These are phyloP conservation scores for Slavum lentiscoides DNA, from an alignment of 2,888 invertebrate genomes.

Conservation along the genomic window DNA sequence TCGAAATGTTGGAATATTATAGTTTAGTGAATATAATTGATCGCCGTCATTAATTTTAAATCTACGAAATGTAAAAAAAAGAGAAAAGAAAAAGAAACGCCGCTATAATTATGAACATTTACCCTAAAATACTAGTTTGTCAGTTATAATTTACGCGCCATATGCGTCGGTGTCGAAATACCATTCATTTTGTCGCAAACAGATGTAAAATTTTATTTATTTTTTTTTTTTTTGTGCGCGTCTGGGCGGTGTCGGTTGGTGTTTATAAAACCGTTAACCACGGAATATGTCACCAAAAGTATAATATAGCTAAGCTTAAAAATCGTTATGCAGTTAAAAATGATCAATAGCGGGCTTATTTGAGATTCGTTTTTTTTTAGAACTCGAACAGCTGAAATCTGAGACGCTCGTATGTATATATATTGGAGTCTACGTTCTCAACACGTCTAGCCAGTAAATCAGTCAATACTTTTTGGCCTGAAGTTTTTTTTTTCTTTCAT, in stretches of 20 bases:
- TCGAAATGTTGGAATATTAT: background rate
- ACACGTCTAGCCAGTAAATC: slow-evolving; percentile 28
- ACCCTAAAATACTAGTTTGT: slow-evolving; percentile 7
- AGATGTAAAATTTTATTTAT: slow-evolving; percentile 39
- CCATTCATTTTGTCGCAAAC: slow-evolving; percentile 38
- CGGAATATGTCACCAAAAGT: slow-evolving; percentile 9
- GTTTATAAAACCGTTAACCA: slow-evolving; percentile 28
- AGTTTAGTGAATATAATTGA: background rate
- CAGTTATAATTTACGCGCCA: slow-evolving; percentile 29
- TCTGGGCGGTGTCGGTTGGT: slow-evolving; percentile 27
- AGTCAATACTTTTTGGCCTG: slow-evolving; percentile 7
- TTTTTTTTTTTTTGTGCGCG: slow-evolving; percentile 30
- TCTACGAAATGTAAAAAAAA: background rate
- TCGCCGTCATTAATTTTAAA: background rate
- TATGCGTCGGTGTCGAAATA: slow-evolving; percentile 13
- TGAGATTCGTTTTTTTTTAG: background rate
- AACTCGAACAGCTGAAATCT: slow-evolving; percentile 12
- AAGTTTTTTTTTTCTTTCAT: background rate
- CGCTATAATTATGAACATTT: slow-evolving; percentile 6
- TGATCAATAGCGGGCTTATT: slow-evolving; percentile 35
- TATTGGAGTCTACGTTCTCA: slow-evolving; percentile 1
- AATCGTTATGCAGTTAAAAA: slow-evolving; percentile 39
- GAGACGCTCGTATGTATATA: background rate
- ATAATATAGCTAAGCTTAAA: slow-evolving; percentile 2
- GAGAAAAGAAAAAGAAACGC: background rate